Conservation (phyloP, 2,797 vertebrate genomes). For the Acestrorhynchus altus region DNA sequence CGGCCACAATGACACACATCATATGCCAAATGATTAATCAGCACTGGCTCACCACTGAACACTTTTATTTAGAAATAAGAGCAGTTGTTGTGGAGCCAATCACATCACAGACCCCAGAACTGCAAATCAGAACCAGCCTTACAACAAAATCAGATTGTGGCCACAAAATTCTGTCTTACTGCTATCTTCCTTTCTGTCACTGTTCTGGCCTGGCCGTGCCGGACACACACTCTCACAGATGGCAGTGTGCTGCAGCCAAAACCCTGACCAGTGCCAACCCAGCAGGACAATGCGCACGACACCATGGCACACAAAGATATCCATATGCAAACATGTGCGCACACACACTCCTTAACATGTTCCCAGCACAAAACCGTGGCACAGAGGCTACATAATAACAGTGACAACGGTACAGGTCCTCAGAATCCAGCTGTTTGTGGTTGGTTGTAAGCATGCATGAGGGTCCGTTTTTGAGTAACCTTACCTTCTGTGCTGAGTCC, state of each 20-base stretch:
- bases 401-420: neutral
- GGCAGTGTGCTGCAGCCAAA: slow-evolving; percentile 31
- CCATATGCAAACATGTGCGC: neutral
- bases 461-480: neutral
- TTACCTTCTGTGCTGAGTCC: slow-evolving; percentile 98
- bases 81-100: neutral
- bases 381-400: neutral
- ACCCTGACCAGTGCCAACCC: slow-evolving; percentile 15
- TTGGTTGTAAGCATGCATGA: neutral
- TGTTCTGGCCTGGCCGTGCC: neutral
- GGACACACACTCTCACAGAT: slow-evolving; percentile 31
- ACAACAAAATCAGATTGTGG: neutral
- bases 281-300: slow-evolving; percentile 31
- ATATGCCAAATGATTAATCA: neutral
- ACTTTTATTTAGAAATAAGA: neutral
- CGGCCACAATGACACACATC: neutral
- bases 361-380: no score
- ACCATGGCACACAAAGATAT: neutral
- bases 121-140: neutral
- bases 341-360: neutral
- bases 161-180: no score
- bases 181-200: neutral
- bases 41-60: neutral
- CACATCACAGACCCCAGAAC: neutral
- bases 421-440: neutral